A percentile compares a stretch with the other conserved stretches of the same genome.
These are phyloP conservation scores for Elanoides forficatus DNA, from an alignment of 2,113 vertebrate species.

Conservation along the genomic window DNA sequence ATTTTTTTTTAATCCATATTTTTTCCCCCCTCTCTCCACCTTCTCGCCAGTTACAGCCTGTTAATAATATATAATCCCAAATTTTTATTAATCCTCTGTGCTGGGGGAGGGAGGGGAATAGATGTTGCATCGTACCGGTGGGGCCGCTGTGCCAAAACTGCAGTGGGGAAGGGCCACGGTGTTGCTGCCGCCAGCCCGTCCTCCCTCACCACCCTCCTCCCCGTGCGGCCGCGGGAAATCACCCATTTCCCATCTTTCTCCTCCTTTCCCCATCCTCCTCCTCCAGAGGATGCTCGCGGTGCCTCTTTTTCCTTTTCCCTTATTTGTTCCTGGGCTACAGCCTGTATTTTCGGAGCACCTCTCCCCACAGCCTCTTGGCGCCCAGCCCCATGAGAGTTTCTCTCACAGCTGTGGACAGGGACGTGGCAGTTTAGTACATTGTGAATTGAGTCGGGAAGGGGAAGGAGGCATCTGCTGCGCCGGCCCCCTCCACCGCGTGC, in stretches of 20 bases:
- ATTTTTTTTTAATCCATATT: slow-evolving; percentile 47
- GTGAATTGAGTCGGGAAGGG: not conserved
- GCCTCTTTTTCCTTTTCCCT: not conserved
- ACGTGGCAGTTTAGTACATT: not conserved
- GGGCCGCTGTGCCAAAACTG: not conserved
- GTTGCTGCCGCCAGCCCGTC: not conserved
- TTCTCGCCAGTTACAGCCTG: not conserved
- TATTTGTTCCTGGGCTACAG: not conserved
- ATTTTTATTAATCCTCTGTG: not conserved
- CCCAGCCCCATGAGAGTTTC: not conserved
- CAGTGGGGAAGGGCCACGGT: not conserved
- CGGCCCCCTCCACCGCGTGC: not conserved
- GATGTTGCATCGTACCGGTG: not conserved
- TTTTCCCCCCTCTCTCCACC: not conserved
- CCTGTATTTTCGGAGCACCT: not conserved
- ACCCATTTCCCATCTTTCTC: not conserved
- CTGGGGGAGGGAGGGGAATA: not conserved
- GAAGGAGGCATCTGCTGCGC: slow-evolving; percentile 11
- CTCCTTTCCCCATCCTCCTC: not conserved
- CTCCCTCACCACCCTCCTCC: not conserved
- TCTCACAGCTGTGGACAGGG: not conserved
- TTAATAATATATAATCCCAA: not conserved
- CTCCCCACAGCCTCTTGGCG: not conserved
- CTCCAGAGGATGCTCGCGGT: not conserved
- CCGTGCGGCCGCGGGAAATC: rapidly evolving